Evolutionary conservation across 2,797 vertebrate genomes (phyloP).

Genomic region (Gastrophryne carolinensis): DNA sequence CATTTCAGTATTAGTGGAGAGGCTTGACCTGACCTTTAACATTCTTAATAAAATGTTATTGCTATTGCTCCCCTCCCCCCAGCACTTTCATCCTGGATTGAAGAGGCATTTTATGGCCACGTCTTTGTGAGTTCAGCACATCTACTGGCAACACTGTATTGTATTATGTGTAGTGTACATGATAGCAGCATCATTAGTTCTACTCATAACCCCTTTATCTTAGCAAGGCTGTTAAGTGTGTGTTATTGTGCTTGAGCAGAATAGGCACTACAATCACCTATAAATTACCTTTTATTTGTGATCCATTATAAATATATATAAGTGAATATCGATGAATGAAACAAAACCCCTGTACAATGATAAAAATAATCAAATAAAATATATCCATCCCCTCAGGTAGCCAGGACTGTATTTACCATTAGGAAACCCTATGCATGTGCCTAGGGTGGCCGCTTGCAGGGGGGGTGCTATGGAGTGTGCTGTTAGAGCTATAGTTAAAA

Average conservation of each 20-base stretch:
- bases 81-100: not conserved
- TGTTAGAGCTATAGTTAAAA: too few relatives aligned
- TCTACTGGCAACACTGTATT: not conserved
- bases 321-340: too few relatives aligned
- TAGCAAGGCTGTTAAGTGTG: not conserved
- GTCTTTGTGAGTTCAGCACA: not conserved
- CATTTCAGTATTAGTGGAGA: conserved; percentile 3
- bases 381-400: too few relatives aligned
- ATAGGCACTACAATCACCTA: not conserved
- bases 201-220: not conserved
- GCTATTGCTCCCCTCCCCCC: not conserved
- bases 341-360: too few relatives aligned
- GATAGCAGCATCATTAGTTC: not conserved
- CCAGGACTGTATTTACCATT: too few relatives aligned
- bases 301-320: too few relatives aligned
- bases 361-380: too few relatives aligned
- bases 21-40: conserved; percentile 5
- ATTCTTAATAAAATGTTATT: conserved; percentile 15
- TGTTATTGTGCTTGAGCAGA: not conserved
- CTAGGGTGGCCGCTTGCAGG: too few relatives aligned
- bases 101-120: conserved; percentile 12
- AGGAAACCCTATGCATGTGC: too few relatives aligned
- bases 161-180: not conserved
- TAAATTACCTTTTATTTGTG: not conserved
- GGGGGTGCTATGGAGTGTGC: too few relatives aligned